These are phyloP conservation scores for Hypotaenidia okinawae DNA, from an alignment of 2,797 vertebrate genomes.

Conservation along the genomic window DNA sequence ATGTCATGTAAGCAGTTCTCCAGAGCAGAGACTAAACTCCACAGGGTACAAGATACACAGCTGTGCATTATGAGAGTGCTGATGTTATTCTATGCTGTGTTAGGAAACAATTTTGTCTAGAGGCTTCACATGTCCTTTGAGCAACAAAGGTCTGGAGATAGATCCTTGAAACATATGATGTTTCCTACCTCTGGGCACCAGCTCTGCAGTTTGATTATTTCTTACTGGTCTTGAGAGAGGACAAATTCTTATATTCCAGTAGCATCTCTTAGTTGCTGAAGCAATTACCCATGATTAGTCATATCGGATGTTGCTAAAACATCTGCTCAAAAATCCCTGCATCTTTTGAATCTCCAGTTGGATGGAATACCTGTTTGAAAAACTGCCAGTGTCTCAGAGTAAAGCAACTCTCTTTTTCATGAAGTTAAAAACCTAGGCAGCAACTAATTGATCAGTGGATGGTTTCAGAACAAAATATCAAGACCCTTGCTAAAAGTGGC, in stretches of 20 bases:
- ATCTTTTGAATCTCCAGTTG: not conserved
- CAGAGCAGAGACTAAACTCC: constrained; percentile 28
- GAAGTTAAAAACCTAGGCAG: not conserved
- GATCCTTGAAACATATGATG: not conserved
- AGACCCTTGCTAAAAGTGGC: not conserved
- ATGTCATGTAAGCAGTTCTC: constrained; percentile 56
- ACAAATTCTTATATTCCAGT: not conserved
- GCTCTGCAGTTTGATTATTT: not conserved
- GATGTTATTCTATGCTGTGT: constrained; percentile 13
- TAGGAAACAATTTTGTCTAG: constrained; percentile 32
- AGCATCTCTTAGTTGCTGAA: not conserved
- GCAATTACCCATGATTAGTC: not conserved
- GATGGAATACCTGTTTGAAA: not conserved
- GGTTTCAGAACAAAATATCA: not conserved
- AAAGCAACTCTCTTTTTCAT: not conserved
- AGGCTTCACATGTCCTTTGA: constrained; percentile 25
- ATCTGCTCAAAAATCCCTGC: not conserved
- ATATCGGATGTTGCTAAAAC: not conserved
- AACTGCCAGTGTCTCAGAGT: not conserved
- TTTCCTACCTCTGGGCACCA: not conserved
- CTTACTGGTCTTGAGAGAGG: not conserved
- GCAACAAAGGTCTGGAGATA: not conserved
- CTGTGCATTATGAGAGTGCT: constrained; percentile 1
- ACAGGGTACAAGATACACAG: constrained; percentile 44
- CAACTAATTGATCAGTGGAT: not conserved